These are phyloP conservation scores for Jacana jacana DNA, from an alignment of 2,113 vertebrate genomes.

Conservation along the genomic window DNA sequence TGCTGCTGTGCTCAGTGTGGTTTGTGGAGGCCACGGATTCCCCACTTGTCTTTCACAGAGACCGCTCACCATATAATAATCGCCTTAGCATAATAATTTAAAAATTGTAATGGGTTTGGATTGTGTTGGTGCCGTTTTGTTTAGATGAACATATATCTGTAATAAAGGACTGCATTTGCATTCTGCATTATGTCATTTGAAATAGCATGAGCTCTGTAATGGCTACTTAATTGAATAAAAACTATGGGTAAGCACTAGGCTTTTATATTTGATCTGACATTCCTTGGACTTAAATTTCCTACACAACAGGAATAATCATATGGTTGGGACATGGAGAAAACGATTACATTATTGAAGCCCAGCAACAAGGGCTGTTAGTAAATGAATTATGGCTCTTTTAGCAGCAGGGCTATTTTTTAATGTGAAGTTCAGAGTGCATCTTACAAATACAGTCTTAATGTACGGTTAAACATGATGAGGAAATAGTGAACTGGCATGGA, in stretches of 20 bases:
- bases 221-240: conserved; percentile 54
- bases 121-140: conserved; percentile 44
- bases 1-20: not conserved
- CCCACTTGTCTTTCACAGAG: not conserved
- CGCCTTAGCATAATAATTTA: conserved; percentile 2
- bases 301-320: conserved; percentile 30
- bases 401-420: not conserved
- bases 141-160: conserved; percentile 43
- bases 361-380: not conserved
- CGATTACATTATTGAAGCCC: not conserved
- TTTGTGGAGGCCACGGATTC: not conserved
- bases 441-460: not conserved
- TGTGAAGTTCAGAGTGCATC: conserved; percentile 4
- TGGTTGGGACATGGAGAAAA: not conserved
- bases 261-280: conserved; percentile 47
- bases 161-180: conserved; percentile 61
- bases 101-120: conserved; percentile 28
- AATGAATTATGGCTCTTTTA: conserved; percentile 14
- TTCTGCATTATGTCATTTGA: conserved; percentile 60
- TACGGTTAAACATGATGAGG: not conserved
- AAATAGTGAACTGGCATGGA: not conserved
- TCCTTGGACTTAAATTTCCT: conserved; percentile 11
- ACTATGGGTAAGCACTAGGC: conserved; percentile 8
- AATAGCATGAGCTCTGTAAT: conserved; percentile 56
- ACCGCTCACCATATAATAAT: conserved; percentile 25